A percentile compares a stretch with the other conserved stretches of the same genome.
These are phyloP conservation scores for Phrynocephalus vlangalii DNA, from an alignment of 2,797 vertebrate genomes.

Conservation along the genomic window DNA sequence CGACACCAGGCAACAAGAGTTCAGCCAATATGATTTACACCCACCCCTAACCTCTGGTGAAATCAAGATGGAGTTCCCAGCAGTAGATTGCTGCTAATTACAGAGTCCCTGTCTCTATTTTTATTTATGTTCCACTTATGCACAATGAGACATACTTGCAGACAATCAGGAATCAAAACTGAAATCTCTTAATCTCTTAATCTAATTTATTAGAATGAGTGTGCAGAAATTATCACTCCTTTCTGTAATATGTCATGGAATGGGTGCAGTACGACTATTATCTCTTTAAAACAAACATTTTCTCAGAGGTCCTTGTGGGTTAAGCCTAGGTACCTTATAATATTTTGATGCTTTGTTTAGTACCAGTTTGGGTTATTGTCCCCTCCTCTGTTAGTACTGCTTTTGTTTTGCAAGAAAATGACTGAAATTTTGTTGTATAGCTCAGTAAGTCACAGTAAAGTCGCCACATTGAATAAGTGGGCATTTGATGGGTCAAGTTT, in stretches of 20 bases:
- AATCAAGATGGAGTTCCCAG: not conserved
- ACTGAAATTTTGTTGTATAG: too few species aligned
- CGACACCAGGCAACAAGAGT: too few species aligned
- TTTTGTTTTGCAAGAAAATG: not conserved
- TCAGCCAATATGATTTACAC: too few species aligned
- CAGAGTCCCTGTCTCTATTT: too few species aligned
- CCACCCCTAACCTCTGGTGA: not conserved
- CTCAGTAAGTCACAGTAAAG: too few species aligned
- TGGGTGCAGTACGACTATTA: slow-evolving; percentile 4
- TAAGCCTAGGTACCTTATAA: not conserved
- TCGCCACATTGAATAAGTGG: too few species aligned
- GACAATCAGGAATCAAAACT: too few species aligned
- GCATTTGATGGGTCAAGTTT: too few species aligned
- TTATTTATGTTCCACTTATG: too few species aligned
- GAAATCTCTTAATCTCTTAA: not conserved
- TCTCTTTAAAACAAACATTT: slow-evolving; percentile 27
- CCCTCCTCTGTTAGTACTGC: not conserved
- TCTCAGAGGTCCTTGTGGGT: not conserved
- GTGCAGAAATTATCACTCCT: slow-evolving; percentile 1
- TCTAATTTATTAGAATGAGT: not conserved
- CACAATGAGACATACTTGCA: too few species aligned
- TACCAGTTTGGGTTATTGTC: slow-evolving; percentile 13
- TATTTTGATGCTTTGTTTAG: slow-evolving; percentile 35
- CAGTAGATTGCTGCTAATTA: too few species aligned
- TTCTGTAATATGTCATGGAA: slow-evolving; percentile 9